Conservation (phyloP, 2,888 invertebrate genomes). For the Clivina fossor region DNA sequence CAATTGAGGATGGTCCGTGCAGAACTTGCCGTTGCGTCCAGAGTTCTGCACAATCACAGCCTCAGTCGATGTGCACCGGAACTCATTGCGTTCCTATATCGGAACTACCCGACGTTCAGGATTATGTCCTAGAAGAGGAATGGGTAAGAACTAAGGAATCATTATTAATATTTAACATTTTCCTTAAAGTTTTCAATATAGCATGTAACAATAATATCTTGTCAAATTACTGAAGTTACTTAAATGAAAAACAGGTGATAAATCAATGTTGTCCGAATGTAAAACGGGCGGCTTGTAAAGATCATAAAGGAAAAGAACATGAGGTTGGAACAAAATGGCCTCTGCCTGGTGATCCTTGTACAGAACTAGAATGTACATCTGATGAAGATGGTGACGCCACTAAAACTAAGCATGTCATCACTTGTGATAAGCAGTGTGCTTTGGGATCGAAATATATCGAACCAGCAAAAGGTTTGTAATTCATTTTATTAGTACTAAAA, state of each 20-base stretch:
- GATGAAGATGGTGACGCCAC: conserved; percentile 56
- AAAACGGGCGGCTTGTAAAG: conserved; percentile 61
- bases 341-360: conserved; percentile 55
- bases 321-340: conserved; percentile 64
- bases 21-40: conserved; percentile 62
- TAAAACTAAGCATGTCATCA: conserved; percentile 57
- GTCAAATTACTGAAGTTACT: too few species aligned
- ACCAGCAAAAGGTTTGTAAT: conserved; percentile 46
- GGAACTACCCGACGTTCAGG: conserved; percentile 53
- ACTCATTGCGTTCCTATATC: conserved; percentile 57
- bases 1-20: conserved; percentile 65
- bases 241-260: conserved; percentile 57
- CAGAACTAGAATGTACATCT: conserved; percentile 57
- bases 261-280: conserved; percentile 67
- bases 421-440: conserved; percentile 57
- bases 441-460: conserved; percentile 62
- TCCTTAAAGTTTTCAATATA: too few species aligned
- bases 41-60: not conserved
- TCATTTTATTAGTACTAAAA: too few species aligned
- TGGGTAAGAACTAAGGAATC: conserved; percentile 57
- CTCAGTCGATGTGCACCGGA: conserved; percentile 53
- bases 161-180: too few species aligned
- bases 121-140: conserved; percentile 60
- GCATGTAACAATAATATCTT: too few species aligned
- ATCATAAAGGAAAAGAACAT: conserved; percentile 47